Evolutionary conservation across 1,140 invertebrate species (phyloP).

Genomic region (Panagrolaimus sp.): DNA sequence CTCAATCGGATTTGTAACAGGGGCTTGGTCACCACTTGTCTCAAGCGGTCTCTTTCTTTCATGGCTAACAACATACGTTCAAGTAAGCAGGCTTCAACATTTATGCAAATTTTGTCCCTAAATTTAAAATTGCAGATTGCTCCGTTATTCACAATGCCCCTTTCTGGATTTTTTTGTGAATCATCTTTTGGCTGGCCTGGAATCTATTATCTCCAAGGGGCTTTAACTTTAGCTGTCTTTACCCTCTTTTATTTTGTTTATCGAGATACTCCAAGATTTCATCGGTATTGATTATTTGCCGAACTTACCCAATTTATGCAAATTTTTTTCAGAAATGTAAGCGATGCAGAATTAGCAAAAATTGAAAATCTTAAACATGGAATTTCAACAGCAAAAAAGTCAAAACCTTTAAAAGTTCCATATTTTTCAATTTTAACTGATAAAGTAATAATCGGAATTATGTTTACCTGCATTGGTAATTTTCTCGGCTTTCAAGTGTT

Average conservation of each 20-base stretch:
- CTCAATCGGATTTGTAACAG: neutral
- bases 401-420: slow-evolving; percentile 23
- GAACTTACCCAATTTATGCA: slow-evolving; percentile 15
- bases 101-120: slow-evolving; percentile 46
- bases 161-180: slow-evolving; percentile 41
- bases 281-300: slow-evolving; percentile 16
- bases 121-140: slow-evolving; percentile 43
- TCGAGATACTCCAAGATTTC: slow-evolving; percentile 37
- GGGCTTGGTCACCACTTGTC: neutral
- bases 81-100: slow-evolving; percentile 35
- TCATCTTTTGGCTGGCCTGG: slow-evolving; percentile 37
- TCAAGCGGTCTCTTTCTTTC: slow-evolving; percentile 3
- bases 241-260: slow-evolving; percentile 40
- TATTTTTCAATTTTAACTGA: slow-evolving; percentile 40
- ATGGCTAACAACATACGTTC: slow-evolving; percentile 16
- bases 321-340: slow-evolving; percentile 16
- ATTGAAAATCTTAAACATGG: slow-evolving; percentile 21
- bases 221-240: slow-evolving; percentile 39
- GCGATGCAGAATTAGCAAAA: neutral
- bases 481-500: slow-evolving; percentile 44
- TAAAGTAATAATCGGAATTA: slow-evolving; percentile 31
- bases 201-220: slow-evolving; percentile 48
- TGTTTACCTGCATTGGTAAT: slow-evolving; percentile 35
- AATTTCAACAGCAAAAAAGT: slow-evolving; percentile 17
- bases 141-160: slow-evolving; percentile 44